These are phyloP conservation scores for Lepidurus arcticus DNA, from an alignment of 1,140 invertebrate species.

Conservation along the genomic window DNA sequence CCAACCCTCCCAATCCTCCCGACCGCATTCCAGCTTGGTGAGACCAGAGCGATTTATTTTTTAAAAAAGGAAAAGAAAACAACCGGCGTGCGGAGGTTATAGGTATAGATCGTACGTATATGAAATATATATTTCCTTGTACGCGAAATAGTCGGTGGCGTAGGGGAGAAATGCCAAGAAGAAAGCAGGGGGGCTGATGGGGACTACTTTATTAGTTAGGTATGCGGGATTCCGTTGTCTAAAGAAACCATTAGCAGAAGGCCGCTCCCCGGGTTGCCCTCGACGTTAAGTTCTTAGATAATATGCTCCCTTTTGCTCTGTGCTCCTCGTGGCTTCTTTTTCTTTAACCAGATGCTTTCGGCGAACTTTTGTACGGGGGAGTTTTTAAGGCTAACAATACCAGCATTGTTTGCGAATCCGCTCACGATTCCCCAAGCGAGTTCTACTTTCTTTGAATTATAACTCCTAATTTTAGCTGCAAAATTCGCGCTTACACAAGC, in stretches of 20 bases:
- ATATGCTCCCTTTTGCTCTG: constrained; percentile 4
- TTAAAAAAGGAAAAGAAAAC: constrained; percentile 21
- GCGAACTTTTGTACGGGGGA: too few species aligned
- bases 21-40: background rate
- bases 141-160: too few species aligned
- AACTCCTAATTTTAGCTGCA: too few species aligned
- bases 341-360: background rate
- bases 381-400: too few species aligned
- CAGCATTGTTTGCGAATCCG: too few species aligned
- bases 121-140: background rate
- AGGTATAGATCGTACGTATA: background rate
- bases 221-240: constrained; percentile 18
- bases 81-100: background rate
- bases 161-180: background rate
- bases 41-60: background rate
- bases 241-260: constrained; percentile 22
- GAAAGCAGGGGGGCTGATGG: constrained; percentile 16
- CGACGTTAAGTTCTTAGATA: background rate
- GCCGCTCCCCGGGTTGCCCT: constrained; percentile 19
- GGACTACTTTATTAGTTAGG: constrained; percentile 10
- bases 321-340: background rate
- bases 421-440: too few species aligned
- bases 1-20: background rate
- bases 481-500: too few species aligned
- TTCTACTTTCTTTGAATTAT: too few species aligned